A percentile compares a stretch with the other conserved stretches of the same genome.
These are phyloP conservation scores for Caenorhabditis angaria DNA, from an alignment of 2,888 invertebrate genomes.

Conservation along the genomic window DNA sequence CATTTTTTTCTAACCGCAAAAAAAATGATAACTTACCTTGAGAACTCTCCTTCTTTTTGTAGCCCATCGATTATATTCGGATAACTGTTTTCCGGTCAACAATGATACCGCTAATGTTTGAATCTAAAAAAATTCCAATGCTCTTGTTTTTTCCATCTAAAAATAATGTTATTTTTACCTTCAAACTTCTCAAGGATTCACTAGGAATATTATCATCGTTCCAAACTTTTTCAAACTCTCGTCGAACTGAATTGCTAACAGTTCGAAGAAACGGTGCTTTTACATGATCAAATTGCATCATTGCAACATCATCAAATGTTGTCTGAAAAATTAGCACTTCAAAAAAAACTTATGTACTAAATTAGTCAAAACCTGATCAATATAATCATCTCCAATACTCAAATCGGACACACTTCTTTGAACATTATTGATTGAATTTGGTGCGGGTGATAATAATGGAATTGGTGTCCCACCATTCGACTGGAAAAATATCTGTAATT, in stretches of 20 bases:
- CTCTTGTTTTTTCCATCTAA: constrained; percentile 8
- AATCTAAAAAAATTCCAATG: constrained; percentile 50
- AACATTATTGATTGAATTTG: not conserved
- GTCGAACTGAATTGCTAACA: constrained; percentile 53
- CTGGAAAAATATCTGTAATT: constrained; percentile 11
- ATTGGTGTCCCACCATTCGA: constrained; percentile 36
- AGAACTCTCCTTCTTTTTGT: constrained; percentile 55
- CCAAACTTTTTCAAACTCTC: constrained; percentile 62
- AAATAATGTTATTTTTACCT: constrained; percentile 37
- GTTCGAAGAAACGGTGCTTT: constrained; percentile 62
- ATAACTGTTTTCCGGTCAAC: constrained; percentile 57
- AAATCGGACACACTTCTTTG: constrained; percentile 8
- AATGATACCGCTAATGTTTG: constrained; percentile 69
- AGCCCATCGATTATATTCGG: constrained; percentile 66
- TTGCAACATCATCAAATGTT: constrained; percentile 54
- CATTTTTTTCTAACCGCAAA: too few relatives aligned
- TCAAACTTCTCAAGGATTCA: constrained; percentile 60
- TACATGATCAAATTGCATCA: constrained; percentile 55
- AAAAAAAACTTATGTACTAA: too few relatives aligned
- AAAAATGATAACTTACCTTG: constrained; percentile 43
- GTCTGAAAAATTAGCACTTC: constrained; percentile 35
- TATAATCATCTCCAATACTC: constrained; percentile 26
- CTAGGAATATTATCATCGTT: constrained; percentile 66
- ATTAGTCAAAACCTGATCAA: constrained; percentile 43
- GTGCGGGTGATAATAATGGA: constrained; percentile 21